Evolutionary conservation across 2,888 invertebrate species (phyloP), one percentile per base, ranked within the genome.

Genomic region (Thymelicus lineola): DNA sequence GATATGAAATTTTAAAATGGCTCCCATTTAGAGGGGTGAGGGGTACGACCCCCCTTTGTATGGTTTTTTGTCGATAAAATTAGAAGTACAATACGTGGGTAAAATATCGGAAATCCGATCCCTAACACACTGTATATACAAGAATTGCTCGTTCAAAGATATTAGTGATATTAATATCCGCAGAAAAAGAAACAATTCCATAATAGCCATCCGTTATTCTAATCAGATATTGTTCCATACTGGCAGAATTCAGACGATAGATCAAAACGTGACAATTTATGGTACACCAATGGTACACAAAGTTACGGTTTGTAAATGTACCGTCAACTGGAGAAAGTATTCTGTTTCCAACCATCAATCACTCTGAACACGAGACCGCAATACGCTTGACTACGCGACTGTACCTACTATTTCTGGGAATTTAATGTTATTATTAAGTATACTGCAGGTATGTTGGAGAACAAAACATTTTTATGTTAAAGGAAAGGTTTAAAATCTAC

Each of bases 301-400:
- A 58, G 58, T 58, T 58, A 58, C 38, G 58, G 38, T 58, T 58
- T 38, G 36, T 17, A 58, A 58, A 36, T 58, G 58, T 58, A 58
- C 58, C 58, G 36, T 38, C 36, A 7, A 36, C n/a, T 28, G 48
- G 48, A 48, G 36, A 63, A 63, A 63, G 63, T 63, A 63, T 62
- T 62, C 35, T 17, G 63, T 50, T 63, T 63, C 38, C 17, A 50
- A 48, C 61, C 78, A 83, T 83, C 80, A 80, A 84, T 83, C 83
- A 83, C 66, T 59, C 65, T 70, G 72, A 80, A 81, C 80, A 80
- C 80, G 81, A 77, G 71, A 66, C 74, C 74, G 71, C 76, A 76
- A 76, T 81, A 79, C 70, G 66, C 38, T 14, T 38, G 38, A 58
- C 1, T 28, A 28, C 58, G 42, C 42, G 42, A 42, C 42, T 38